Base-by-base conservation (phyloP, 1,140 invertebrate genomes). In the Drosophila bocqueti region DNA sequence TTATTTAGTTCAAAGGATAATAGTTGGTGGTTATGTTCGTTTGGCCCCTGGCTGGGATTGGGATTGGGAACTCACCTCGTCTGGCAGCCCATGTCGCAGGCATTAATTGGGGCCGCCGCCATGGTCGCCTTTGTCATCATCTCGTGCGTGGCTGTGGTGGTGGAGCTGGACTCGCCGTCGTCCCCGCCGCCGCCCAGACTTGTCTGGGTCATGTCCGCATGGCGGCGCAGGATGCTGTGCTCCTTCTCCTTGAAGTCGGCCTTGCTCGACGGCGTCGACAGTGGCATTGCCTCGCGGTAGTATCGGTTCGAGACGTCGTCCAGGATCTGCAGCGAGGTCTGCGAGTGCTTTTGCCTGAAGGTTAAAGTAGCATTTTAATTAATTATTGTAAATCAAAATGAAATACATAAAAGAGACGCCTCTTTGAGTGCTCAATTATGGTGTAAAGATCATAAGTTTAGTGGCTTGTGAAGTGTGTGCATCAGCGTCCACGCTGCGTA, bases 51-150 rank as follows among this genome's bases (percentile, higher is more conserved):
- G 2, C 31, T 36, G 34, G 34, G 29, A 5, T 29, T 4, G 26
- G 26, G 4, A 36, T 6, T 36, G 34, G 42, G 15, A 8, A 77
- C 79, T 75, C 66, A 93, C 92, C 92, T 91, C 67, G 92, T 93
- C 61, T 93, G 92, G 71, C 92, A 93, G 73, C 92, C 92, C 92
- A 93, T 93, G 69, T 93, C 92, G 69, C 92, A 93, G 69, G 89
- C 91, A 82, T 83, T 91, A 46, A 81, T 69, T 62, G 79, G 83
- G 24, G 72, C 82, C 36, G 79, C 50, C 50, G 81, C 61, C 61
- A 79, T 79, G 36, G 81, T 54, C 26, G 90, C 83, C 62, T 90
- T 77, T 38, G 79, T 79, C 75, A 83, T 76, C 74, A 90, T 31
- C 79, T 90, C 86, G 43, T 90, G 86, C 13, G 83, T 86, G 36